These are phyloP conservation scores for Brachyistius frenatus DNA, from an alignment of 2,113 vertebrate genomes.

Conservation along the genomic window DNA sequence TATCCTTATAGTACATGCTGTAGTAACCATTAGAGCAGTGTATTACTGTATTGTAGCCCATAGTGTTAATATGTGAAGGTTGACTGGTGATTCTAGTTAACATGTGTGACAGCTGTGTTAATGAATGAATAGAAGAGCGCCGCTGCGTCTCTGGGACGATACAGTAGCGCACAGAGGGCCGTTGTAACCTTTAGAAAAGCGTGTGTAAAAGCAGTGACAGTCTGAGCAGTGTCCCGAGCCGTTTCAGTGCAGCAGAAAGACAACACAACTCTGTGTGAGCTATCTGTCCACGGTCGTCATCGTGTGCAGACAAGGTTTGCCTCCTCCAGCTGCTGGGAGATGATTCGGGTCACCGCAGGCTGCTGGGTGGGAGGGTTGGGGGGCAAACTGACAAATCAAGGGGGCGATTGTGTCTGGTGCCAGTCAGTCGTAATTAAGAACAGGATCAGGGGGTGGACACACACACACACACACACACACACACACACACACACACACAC, in stretches of 20 bases:
- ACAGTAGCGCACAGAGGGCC: conserved; percentile 59
- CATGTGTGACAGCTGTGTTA: conserved; percentile 62
- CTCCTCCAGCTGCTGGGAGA: conserved; percentile 89
- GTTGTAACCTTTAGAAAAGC: conserved; percentile 64
- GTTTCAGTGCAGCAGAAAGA: conserved; percentile 47
- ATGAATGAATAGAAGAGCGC: conserved; percentile 47
- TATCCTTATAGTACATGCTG: not conserved
- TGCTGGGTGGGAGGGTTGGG: conserved; percentile 72
- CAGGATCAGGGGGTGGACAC: conserved; percentile 86
- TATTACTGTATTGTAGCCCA: conserved; percentile 9
- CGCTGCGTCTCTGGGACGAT: conserved; percentile 39
- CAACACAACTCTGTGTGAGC: conserved; percentile 63
- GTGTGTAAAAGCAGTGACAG: conserved; percentile 54
- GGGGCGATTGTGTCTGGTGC: conserved; percentile 97
- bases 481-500: conserved; percentile 55
- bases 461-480: conserved; percentile 52
- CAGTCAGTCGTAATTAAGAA: conserved; percentile 99
- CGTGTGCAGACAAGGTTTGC: conserved; percentile 77
- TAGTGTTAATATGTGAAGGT: conserved; percentile 44
- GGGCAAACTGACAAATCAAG: conserved; percentile 95
- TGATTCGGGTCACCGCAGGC: conserved; percentile 95
- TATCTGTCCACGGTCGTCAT: conserved; percentile 46
- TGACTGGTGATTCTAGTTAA: conserved; percentile 50
- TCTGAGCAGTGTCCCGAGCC: conserved; percentile 52
- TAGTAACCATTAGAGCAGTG: conserved; percentile 1